phyloP scores from a whole-genome alignment of 2,113 vertebrate genomes.

The Anguilla japonica region DNA sequence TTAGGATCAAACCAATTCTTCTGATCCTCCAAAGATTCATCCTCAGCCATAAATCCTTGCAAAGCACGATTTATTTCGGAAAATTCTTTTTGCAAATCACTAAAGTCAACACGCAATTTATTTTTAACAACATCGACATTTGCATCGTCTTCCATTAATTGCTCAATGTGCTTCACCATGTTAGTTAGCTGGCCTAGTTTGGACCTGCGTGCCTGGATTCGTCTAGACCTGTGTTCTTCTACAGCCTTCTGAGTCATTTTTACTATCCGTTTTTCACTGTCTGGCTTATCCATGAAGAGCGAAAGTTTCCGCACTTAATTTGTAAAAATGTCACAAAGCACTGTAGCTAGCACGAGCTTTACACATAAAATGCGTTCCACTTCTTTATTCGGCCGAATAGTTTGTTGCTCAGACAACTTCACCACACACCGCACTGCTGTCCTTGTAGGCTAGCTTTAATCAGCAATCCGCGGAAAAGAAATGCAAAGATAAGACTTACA shows the following conservation, averaged over 20 bases:
- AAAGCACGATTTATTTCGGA: conserved; percentile 24
- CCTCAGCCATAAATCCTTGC: conserved; percentile 25
- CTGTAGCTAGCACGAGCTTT: no score
- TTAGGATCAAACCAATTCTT: conserved; percentile 18
- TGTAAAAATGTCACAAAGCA: no score
- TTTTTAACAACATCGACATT: conserved; percentile 30
- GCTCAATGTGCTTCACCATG: conserved; percentile 3
- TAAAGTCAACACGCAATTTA: conserved; percentile 36
- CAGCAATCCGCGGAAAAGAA: no score
- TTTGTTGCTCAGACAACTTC: no score
- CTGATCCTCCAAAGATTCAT: conserved; percentile 16
- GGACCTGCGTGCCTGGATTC: conserved; percentile 5
- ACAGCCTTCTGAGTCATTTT: background rate
- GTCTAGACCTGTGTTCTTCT: conserved; percentile 1
- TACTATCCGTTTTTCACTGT: background rate
- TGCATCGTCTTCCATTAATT: conserved; percentile 40
- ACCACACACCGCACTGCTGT: no score
- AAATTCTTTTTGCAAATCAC: conserved; percentile 34
- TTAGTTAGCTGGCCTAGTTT: conserved; percentile 8
- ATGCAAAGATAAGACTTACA: no score
- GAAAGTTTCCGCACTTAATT: no score
- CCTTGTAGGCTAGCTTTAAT: no score
- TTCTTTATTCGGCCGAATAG: no score
- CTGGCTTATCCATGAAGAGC: no score
- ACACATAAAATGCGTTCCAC: no score